Evolutionary conservation across 2,888 invertebrate genomes (phyloP).

Genomic region (Sinopyrophorus schimmeli): DNA sequence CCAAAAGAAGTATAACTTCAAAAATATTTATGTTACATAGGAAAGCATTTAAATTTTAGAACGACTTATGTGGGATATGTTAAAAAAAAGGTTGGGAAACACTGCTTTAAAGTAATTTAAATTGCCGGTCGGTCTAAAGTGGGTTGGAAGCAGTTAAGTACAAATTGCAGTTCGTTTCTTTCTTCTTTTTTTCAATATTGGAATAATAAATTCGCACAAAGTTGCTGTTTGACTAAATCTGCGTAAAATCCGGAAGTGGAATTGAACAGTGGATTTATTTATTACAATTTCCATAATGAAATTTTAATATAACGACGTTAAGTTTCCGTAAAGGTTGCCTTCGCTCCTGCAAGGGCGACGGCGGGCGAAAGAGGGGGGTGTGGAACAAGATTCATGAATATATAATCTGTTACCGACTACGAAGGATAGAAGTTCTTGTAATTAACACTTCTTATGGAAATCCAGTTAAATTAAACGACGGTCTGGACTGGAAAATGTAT

Average conservation of each 20-base stretch:
- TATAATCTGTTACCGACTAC: constrained; percentile 41
- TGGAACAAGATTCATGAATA: constrained; percentile 46
- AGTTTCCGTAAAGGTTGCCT: constrained; percentile 34
- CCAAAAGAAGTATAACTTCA: too few species aligned
- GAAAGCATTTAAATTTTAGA: too few species aligned
- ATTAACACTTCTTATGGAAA: constrained; percentile 45
- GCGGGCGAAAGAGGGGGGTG: too few species aligned
- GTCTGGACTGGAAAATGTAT: constrained; percentile 47
- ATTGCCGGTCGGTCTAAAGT: background rate
- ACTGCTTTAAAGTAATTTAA: too few species aligned
- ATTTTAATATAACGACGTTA: constrained; percentile 39
- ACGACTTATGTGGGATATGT: too few species aligned
- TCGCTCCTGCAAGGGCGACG: constrained; percentile 24
- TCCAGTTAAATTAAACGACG: constrained; percentile 48
- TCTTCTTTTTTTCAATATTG: background rate
- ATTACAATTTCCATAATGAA: constrained; percentile 33
- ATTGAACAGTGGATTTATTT: constrained; percentile 28
- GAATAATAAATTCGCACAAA: too few species aligned
- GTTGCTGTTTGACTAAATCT: too few species aligned
- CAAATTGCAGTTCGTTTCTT: too few species aligned
- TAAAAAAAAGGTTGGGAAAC: too few species aligned
- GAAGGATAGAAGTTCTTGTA: constrained; percentile 41
- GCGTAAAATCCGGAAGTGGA: constrained; percentile 21
- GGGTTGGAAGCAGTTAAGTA: too few species aligned
- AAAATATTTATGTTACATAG: too few species aligned